Conservation (phyloP, 2,113 vertebrate genomes). For the Calonectris borealis region DNA sequence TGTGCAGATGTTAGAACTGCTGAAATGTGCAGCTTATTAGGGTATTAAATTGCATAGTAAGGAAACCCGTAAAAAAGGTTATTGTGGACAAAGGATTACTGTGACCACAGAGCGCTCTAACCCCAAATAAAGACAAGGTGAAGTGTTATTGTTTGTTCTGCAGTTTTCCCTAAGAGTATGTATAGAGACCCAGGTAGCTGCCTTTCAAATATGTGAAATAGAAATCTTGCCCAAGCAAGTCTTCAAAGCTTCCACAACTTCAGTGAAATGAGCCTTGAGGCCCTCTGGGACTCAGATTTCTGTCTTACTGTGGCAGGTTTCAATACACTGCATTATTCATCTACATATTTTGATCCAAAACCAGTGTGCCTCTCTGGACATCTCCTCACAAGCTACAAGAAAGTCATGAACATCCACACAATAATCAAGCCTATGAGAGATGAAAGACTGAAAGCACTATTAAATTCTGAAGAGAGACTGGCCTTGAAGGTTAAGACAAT, state of each 20-base stretch:
- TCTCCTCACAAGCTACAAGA: background rate
- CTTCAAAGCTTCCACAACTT: slow-evolving; percentile 53
- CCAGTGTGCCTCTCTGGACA: background rate
- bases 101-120: slow-evolving; percentile 8
- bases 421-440: background rate
- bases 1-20: background rate
- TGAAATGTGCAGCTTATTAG: background rate
- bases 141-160: background rate
- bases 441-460: background rate
- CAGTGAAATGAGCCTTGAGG: slow-evolving; percentile 48
- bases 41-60: slow-evolving; percentile 10
- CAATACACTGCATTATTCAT: background rate
- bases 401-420: background rate
- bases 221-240: slow-evolving; percentile 59
- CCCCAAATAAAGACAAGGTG: background rate
- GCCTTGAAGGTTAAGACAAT: background rate
- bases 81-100: slow-evolving; percentile 2
- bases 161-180: background rate
- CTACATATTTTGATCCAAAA: background rate
- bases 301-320: slow-evolving; percentile 34
- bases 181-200: background rate
- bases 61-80: background rate
- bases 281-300: slow-evolving; percentile 40
- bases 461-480: background rate
- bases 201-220: slow-evolving; percentile 44